phyloP scores from a whole-genome alignment of 2,797 vertebrate genomes.

The Hirundo rustica region DNA sequence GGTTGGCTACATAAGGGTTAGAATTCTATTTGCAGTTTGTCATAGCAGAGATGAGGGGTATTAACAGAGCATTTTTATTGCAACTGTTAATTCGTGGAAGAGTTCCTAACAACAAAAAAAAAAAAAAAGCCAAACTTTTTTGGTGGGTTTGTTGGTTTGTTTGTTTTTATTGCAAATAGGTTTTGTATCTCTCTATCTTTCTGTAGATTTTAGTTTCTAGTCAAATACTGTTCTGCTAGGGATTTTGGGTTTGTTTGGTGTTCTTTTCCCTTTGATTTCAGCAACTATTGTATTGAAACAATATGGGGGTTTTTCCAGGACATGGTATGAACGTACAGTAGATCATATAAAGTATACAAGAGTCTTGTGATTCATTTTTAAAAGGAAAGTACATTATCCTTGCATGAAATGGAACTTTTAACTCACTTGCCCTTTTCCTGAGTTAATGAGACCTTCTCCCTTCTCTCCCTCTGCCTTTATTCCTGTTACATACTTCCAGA shows the following conservation, averaged over 20 bases:
- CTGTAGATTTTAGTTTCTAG: not conserved
- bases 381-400: not conserved
- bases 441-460: not conserved
- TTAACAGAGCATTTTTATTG: not conserved
- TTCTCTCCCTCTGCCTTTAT: not conserved
- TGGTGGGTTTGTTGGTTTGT: not conserved
- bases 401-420: not conserved
- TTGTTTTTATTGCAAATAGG: not conserved
- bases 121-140: not conserved
- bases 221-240: not conserved
- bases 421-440: not conserved
- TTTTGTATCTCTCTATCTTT: not conserved
- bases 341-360: not conserved
- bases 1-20: not conserved
- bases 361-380: not conserved
- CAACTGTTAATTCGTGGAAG: not conserved
- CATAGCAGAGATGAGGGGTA: not conserved
- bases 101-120: not conserved
- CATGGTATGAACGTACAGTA: not conserved
- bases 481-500: not conserved
- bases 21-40: not conserved
- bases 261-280: not conserved
- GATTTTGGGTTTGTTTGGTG: not conserved
- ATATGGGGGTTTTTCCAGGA: not conserved
- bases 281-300: not conserved